phyloP scores from a whole-genome alignment of 1,140 invertebrate genomes.

The Polypedilum vanderplanki region DNA sequence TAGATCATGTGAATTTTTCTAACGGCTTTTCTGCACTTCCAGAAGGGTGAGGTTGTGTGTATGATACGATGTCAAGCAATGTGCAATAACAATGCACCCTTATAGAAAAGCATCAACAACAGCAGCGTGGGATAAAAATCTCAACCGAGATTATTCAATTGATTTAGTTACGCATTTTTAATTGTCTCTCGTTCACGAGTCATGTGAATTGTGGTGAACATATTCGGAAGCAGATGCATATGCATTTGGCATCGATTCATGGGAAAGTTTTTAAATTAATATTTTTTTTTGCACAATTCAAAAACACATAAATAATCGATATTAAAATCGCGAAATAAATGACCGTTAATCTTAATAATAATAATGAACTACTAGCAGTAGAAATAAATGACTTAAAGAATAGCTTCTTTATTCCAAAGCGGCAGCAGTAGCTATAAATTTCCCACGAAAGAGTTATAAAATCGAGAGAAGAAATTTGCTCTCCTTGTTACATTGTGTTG shows the following conservation, averaged over 20 bases:
- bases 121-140: slow-evolving; percentile 15
- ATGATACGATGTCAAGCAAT: no score
- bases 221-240: background rate
- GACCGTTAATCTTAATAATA: slow-evolving; percentile 25
- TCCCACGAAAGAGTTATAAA: slow-evolving; percentile 23
- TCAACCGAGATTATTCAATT: slow-evolving; percentile 1
- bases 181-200: background rate
- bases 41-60: no score
- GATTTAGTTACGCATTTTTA: slow-evolving; percentile 4
- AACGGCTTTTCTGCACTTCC: no score
- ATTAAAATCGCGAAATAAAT: background rate
- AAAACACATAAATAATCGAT: no score
- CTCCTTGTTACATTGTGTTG: slow-evolving; percentile 8
- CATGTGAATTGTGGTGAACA: background rate
- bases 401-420: slow-evolving; percentile 19
- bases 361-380: background rate
- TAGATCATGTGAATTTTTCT: no score
- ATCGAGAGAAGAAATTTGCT: background rate
- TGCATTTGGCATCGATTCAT: background rate
- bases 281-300: background rate
- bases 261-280: background rate
- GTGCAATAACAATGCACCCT: slow-evolving; percentile 1
- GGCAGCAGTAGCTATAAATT: slow-evolving; percentile 14
- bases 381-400: background rate
- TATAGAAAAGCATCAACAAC: no score